A percentile compares a stretch with the other conserved stretches of the same genome.
Conservation (phyloP, 2,888 invertebrate species). For the Limenitis camilla region DNA sequence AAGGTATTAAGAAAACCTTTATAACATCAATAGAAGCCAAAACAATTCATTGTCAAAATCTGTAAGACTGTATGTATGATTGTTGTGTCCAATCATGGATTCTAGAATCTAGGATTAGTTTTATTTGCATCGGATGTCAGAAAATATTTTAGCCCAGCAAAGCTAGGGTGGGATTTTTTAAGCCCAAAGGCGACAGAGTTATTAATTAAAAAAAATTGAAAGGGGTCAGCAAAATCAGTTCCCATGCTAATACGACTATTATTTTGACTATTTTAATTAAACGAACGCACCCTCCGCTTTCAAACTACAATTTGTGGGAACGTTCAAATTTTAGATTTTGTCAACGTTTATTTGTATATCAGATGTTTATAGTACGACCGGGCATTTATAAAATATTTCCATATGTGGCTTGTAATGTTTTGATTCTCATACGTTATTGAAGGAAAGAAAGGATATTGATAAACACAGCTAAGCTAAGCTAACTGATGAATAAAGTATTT, state of each 20-base stretch:
- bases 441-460: neutral
- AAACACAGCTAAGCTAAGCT: neutral
- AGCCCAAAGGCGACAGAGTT: too few relatives aligned
- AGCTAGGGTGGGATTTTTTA: too few relatives aligned
- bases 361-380: conserved; percentile 24
- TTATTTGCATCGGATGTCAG: too few relatives aligned
- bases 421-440: conserved; percentile 4
- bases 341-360: conserved; percentile 18
- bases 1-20: too few relatives aligned
- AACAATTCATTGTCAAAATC: too few relatives aligned
- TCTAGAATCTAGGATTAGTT: too few relatives aligned
- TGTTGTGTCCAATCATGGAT: too few relatives aligned
- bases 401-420: conserved; percentile 3
- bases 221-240: conserved; percentile 34
- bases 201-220: too few relatives aligned
- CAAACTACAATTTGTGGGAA: conserved; percentile 65
- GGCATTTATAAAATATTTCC: conserved; percentile 14
- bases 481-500: too few relatives aligned
- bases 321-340: conserved; percentile 31
- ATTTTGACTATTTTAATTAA: conserved; percentile 64
- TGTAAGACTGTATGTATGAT: too few relatives aligned
- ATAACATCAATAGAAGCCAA: too few relatives aligned
- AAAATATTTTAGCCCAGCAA: too few relatives aligned
- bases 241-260: conserved; percentile 58
- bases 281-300: conserved; percentile 47